Evolutionary conservation across 2,113 vertebrate genomes (phyloP), one percentile per base, ranked within the genome.

Genomic region (Malaclemys terrapin): DNA sequence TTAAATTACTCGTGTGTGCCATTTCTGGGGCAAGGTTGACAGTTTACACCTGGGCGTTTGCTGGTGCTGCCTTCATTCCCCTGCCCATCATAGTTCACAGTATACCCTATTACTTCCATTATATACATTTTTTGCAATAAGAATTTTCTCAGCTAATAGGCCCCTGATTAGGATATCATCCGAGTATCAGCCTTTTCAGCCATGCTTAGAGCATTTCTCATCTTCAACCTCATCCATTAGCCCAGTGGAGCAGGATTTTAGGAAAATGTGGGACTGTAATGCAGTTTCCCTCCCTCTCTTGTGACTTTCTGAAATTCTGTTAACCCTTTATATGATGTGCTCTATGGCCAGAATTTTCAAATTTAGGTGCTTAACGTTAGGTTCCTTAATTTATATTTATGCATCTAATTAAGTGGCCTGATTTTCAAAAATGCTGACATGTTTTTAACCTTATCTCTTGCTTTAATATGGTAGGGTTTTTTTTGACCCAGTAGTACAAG

Each of bases 391-490:
- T 19, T 65, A 5, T 53, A 47, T 45, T 91, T 92, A 84, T 35
- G 81, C 31, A 47, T 89, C 90, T 42, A 80, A 8, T 1, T 86
- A 75, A 82, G 65, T 87, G 24, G 5, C 27, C 80, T 31, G 47
- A 25, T 47, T 93, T 88, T 54, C 75, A 87, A 56, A 92, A 89
- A 31, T 87, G 17, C 88, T 78, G 45, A 78, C 91, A 20, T 91
- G 89, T 81, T 93, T n/a, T 87, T 90, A 85, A 54, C 84, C 49
- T 84, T 78, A 65, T 25, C 82, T 93, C 93, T 84, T 94, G 54
- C 50, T 27, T 91, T 85, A 93, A 75, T 85, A 2, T 85, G 88
- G 92, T 5, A 42, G 0, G 11, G 65, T 52, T 27, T 59, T 13
- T 95, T 42, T 76, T 72, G 65, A 72, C n/a, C 35, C 65, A 38